Evolutionary conservation across 2,797 vertebrate genomes (phyloP), one percentile per base, ranked within the genome.

Genomic region (Syngnathus rostellatus): DNA sequence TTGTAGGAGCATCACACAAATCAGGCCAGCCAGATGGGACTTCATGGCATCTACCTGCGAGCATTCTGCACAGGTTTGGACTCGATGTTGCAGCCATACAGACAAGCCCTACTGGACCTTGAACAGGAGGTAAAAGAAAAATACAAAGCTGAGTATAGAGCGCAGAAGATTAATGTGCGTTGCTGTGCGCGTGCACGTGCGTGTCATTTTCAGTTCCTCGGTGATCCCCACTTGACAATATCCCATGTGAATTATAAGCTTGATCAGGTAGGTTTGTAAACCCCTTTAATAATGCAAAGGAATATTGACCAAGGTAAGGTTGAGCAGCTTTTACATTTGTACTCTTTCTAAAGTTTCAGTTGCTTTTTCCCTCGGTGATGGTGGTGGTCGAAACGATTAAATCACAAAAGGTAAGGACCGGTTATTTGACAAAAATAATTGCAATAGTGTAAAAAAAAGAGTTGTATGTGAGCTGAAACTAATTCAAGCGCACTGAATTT

Each of bases 361-460:
- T 99, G 80, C 94, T 99, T 76, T 99, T 99, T 59, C 97, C 96
- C 3, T 99, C 97, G 6, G 92, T 99, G 68, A 97, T 98, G 93
- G 90, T 96, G 73, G 94, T 98, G 75, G 94, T 99, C 16, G 97
- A 99, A 72, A 93, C 96, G 50, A 97, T 99, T 72, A 96, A 93
- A 81, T 93, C 93, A 60, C 97, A 99, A 76, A 99, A 99, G 95
- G 97, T 97, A 65, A 68, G 70, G 0, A 39, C 8, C 31, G 51
- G 43, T 60, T 43, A 9, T 3, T 16, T 12, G 17, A 51, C 31
- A n/a, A 19, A 51, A 37, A 9, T 6, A 45, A 41, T 8, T 62
- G 14, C 55, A 37, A 41, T 37, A n/a, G 1, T 14, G 50, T 23
- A 8, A 11, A 21, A 10, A 53, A 10, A n/a, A 31, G 31, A 31